phyloP scores from a whole-genome alignment of 2,797 vertebrate genomes.

The Sebastes aleutianus region DNA sequence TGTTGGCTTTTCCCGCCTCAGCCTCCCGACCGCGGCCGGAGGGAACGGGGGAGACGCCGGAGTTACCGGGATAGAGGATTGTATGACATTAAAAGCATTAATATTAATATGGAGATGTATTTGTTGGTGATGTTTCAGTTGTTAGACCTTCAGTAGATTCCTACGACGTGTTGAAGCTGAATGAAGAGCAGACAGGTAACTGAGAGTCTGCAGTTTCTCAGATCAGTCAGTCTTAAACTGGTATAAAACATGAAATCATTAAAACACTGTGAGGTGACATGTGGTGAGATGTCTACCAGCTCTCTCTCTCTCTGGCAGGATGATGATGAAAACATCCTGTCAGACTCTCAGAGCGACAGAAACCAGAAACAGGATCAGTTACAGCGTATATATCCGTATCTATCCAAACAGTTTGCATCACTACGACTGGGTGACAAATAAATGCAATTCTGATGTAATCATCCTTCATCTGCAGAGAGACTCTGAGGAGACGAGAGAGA shows the following conservation, averaged over 20 bases:
- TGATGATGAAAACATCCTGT: neutral
- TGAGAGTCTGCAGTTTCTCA: too few relatives aligned
- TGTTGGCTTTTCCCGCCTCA: too few relatives aligned
- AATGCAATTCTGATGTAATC: neutral
- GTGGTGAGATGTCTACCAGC: neutral
- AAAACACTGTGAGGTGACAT: too few relatives aligned
- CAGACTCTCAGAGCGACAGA: neutral
- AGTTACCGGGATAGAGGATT: too few relatives aligned
- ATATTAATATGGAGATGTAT: neutral
- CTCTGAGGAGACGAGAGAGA: too few relatives aligned
- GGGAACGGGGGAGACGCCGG: too few relatives aligned
- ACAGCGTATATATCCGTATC: neutral
- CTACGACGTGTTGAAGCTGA: neutral
- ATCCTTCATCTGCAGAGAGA: neutral
- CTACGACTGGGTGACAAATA: neutral
- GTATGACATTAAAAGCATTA: too few relatives aligned
- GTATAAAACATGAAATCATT: too few relatives aligned
- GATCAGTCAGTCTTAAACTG: too few relatives aligned
- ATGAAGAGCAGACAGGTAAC: neutral
- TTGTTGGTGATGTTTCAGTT: neutral
- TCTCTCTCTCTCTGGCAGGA: neutral
- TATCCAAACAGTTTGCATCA: constrained; percentile 1
- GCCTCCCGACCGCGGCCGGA: too few relatives aligned
- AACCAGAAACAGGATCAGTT: neutral
- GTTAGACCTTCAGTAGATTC: neutral